A percentile compares a stretch with the other conserved stretches of the same genome.
Conservation (phyloP, 2,888 invertebrate genomes). For the Hypomecis punctinalis region DNA sequence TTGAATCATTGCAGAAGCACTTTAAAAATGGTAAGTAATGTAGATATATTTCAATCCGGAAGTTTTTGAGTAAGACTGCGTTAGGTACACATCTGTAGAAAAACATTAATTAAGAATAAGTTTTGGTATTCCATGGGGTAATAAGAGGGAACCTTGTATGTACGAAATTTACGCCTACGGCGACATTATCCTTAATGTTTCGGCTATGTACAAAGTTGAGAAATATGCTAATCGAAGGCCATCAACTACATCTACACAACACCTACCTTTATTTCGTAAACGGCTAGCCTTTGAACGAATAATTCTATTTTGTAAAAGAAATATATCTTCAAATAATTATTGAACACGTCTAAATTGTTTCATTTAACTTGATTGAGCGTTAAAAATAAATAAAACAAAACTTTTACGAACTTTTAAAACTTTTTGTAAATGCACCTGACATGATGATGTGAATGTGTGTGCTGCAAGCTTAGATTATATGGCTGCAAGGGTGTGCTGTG, state of each 20-base stretch:
- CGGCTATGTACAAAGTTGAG: conserved; percentile 71
- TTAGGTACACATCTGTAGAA: too few species aligned
- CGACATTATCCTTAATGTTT: conserved; percentile 62
- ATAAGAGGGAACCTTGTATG: conserved; percentile 57
- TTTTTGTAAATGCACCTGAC: background rate
- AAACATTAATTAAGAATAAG: conserved; percentile 5
- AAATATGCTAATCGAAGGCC: conserved; percentile 79
- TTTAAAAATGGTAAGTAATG: conserved; percentile 43
- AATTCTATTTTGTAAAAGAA: background rate
- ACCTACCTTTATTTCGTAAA: conserved; percentile 54
- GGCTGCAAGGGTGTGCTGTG: background rate
- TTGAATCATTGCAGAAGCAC: conserved; percentile 16
- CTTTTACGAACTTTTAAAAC: conserved; percentile 18
- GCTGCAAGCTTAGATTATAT: too few species aligned
- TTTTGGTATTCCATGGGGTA: conserved; percentile 36
- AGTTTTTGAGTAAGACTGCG: too few species aligned
- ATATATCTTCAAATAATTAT: background rate
- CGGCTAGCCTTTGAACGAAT: conserved; percentile 39
- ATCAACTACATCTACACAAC: conserved; percentile 60
- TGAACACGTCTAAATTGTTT: background rate
- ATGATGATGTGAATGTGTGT: too few species aligned
- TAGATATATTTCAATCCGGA: conserved; percentile 15
- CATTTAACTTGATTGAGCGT: background rate
- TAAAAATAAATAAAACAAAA: conserved; percentile 26
- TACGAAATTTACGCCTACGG: conserved; percentile 70